Conservation (phyloP, 2,888 invertebrate species). For the Deilephila elpenor region DNA sequence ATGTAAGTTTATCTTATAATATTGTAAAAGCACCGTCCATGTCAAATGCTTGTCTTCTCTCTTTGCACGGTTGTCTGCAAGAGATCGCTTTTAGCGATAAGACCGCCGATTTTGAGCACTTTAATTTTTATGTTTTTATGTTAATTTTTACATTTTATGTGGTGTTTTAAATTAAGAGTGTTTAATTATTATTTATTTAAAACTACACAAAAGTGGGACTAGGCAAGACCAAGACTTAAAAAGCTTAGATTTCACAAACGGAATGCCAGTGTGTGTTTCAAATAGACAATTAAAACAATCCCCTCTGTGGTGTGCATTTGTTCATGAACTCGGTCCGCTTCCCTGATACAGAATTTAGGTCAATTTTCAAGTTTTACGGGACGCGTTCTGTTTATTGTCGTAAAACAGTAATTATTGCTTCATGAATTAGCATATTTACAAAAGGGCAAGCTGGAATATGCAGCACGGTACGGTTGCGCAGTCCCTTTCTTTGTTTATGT, state of each 20-base stretch:
- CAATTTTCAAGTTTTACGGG: slow-evolving; percentile 45
- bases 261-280: slow-evolving; percentile 34
- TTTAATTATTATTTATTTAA: too few species aligned
- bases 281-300: slow-evolving; percentile 26
- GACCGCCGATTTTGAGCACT: too few species aligned
- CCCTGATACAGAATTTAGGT: slow-evolving; percentile 49
- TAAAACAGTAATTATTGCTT: slow-evolving; percentile 8
- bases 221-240: background rate
- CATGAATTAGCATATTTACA: slow-evolving; percentile 16
- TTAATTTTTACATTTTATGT: too few species aligned
- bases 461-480: background rate
- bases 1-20: too few species aligned
- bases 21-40: too few species aligned
- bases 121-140: too few species aligned
- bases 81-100: too few species aligned
- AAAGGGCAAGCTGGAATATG: background rate
- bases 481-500: background rate
- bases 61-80: too few species aligned
- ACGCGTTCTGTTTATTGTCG: slow-evolving; percentile 26
- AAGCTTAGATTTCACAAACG: background rate
- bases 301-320: slow-evolving; percentile 40
- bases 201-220: too few species aligned
- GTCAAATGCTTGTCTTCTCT: too few species aligned
- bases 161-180: too few species aligned
- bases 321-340: slow-evolving; percentile 40